A percentile compares a stretch with the other conserved stretches of the same genome.
Conservation (phyloP, 2,888 invertebrate genomes). For the Nephrotoma flavescens region DNA sequence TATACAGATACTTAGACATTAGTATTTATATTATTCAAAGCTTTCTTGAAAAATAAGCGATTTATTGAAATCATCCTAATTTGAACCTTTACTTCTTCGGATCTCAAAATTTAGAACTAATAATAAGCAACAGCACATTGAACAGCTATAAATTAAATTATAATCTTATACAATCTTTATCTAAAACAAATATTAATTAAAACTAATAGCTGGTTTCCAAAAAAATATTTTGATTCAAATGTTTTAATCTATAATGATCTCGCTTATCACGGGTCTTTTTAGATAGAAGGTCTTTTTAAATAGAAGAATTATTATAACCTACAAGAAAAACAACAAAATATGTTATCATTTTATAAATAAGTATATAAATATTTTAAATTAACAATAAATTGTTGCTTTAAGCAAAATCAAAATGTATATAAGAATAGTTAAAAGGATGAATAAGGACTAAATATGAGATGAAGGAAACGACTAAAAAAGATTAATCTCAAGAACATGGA, state of each 20-base stretch:
- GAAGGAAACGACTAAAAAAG: background rate
- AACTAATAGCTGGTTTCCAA: background rate
- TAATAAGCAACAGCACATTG: background rate
- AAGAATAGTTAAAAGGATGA: background rate
- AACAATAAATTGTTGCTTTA: background rate
- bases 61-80: too few species aligned
- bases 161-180: background rate
- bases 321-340: background rate
- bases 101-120: too few species aligned
- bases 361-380: background rate
- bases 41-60: too few species aligned
- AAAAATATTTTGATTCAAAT: background rate
- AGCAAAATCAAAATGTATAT: background rate
- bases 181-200: background rate
- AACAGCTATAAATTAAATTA: background rate
- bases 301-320: background rate
- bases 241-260: background rate
- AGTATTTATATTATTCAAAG: too few species aligned
- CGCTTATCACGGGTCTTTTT: background rate
- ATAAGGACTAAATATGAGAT: background rate
- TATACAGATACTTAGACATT: too few species aligned
- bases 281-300: background rate
- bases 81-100: too few species aligned
- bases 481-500: background rate
- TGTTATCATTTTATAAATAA: background rate